Evolutionary conservation across 2,888 invertebrate species (phyloP).

Genomic region (Schizaphis graminum): DNA sequence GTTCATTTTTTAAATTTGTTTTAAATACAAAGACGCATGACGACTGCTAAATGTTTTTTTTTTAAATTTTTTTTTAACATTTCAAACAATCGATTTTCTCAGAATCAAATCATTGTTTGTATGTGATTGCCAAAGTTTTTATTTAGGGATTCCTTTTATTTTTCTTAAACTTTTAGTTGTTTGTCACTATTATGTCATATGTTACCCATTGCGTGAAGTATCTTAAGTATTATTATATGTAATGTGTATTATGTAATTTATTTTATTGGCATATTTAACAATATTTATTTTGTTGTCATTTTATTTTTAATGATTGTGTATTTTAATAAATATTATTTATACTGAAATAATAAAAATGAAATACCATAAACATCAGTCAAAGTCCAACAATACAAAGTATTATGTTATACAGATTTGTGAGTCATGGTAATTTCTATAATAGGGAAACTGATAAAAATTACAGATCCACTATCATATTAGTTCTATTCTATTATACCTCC

Average conservation of each 20-base stretch:
- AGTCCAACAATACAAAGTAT: background rate
- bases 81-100: conserved; percentile 32
- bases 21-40: background rate
- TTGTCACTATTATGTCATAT: conserved; percentile 47
- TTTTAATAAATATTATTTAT: conserved; percentile 40
- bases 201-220: conserved; percentile 57
- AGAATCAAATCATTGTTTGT: conserved; percentile 23
- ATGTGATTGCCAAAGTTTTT: conserved; percentile 50
- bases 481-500: background rate
- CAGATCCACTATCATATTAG: background rate
- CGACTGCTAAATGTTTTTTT: conserved; percentile 17
- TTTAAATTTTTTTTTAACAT: background rate
- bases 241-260: conserved; percentile 51
- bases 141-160: conserved; percentile 35
- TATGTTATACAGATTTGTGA: background rate
- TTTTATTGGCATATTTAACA: conserved; percentile 38
- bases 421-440: background rate
- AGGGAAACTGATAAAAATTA: background rate
- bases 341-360: background rate
- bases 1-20: background rate
- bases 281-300: conserved; percentile 47
- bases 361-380: conserved; percentile 18
- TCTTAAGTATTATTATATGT: conserved; percentile 57
- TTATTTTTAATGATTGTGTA: conserved; percentile 28
- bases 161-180: conserved; percentile 41